These are phyloP conservation scores for Agonum fuliginosum DNA, from an alignment of 2,888 invertebrate genomes.

Conservation along the genomic window DNA sequence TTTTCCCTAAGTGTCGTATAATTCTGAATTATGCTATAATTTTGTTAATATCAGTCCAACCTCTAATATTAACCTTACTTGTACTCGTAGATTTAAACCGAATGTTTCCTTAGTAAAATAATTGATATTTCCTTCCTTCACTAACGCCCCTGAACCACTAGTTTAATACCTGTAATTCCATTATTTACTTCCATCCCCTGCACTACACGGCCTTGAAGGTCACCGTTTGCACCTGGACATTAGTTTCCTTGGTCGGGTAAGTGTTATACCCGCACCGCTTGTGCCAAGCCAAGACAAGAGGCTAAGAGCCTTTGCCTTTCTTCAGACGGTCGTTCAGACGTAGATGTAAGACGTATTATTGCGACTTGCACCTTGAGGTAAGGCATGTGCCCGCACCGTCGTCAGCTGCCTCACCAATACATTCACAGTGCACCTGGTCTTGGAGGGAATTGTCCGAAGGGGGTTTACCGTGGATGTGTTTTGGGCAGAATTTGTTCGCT, in stretches of 20 bases:
- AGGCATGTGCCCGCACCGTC: slow-evolving; percentile 30
- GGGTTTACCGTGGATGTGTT: neutral
- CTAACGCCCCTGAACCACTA: neutral
- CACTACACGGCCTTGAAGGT: slow-evolving; percentile 18
- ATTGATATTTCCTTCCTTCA: neutral
- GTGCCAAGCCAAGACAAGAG: no score
- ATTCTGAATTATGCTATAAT: no score
- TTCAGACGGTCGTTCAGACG: slow-evolving; percentile 21
- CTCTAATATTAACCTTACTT: no score
- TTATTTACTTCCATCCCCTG: neutral
- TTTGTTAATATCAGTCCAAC: no score
- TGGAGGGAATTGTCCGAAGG: neutral
- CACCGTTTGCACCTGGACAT: slow-evolving; percentile 17
- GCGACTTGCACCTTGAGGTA: slow-evolving; percentile 35
- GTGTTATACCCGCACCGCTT: neutral
- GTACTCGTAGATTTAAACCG: no score
- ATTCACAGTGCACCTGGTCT: slow-evolving; percentile 17
- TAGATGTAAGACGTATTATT: neutral
- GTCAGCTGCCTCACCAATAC: slow-evolving; percentile 17
- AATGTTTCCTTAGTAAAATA: no score
- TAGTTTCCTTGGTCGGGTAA: slow-evolving; percentile 11
- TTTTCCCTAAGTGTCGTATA: no score
- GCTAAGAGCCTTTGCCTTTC: no score
- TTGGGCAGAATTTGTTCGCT: no score
- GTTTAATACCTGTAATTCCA: neutral